Percentiles rank a stretch among this genome's conserved stretches.
Conservation (phyloP, 1,140 invertebrate species). For the Lethrus apterus region DNA sequence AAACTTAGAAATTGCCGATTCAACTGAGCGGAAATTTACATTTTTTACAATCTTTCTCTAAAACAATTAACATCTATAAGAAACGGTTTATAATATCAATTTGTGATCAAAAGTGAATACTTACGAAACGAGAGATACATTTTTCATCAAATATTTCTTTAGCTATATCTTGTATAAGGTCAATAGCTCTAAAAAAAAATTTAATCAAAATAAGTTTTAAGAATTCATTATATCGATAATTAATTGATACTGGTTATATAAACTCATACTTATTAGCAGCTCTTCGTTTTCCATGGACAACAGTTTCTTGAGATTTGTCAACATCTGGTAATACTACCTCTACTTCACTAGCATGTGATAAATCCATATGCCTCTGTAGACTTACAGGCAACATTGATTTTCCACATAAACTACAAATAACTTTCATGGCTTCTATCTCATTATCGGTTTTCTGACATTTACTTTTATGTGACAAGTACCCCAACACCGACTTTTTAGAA, state of each 20-base stretch:
- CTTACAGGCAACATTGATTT: conserved; percentile 51
- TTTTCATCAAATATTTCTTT: not conserved
- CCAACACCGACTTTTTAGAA: conserved; percentile 48
- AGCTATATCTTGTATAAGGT: too few species aligned
- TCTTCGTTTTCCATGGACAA: conserved; percentile 38
- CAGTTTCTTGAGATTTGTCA: not conserved
- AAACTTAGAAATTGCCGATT: conserved; percentile 9
- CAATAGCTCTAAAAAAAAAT: conserved; percentile 10
- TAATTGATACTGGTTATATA: too few species aligned
- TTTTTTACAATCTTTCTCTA: too few species aligned
- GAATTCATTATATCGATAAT: not conserved
- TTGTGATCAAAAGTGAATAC: too few species aligned
- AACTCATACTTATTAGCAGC: conserved; percentile 48
- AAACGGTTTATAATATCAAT: too few species aligned
- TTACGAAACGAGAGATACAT: not conserved
- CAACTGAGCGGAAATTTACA: too few species aligned
- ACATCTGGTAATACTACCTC: not conserved
- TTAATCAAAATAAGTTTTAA: conserved; percentile 2
- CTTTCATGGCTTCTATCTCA: conserved; percentile 47
- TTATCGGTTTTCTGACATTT: conserved; percentile 52
- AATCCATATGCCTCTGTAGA: conserved; percentile 33
- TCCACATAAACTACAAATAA: conserved; percentile 48
- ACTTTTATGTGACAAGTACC: conserved; percentile 55
- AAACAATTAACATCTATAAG: too few species aligned
- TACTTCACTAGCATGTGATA: conserved; percentile 7